phyloP scores from a whole-genome alignment of 2,888 invertebrate species.

The Geotrupes spiniger region DNA sequence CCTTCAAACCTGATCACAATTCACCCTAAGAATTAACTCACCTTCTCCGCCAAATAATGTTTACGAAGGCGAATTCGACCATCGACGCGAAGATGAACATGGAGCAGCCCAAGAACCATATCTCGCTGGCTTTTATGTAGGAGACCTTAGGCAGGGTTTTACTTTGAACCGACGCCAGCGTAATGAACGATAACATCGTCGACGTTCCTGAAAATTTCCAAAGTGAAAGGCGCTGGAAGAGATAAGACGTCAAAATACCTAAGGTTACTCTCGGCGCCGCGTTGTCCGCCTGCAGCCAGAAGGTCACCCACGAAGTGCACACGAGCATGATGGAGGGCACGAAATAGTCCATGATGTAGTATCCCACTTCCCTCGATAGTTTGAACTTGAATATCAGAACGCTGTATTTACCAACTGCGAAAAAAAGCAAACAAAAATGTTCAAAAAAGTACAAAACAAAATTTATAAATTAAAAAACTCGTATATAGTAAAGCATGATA shows the following conservation, averaged over 20 bases:
- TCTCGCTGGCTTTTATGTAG: conserved; percentile 85
- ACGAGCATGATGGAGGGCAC: conserved; percentile 84
- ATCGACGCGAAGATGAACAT: conserved; percentile 82
- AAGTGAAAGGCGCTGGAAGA: conserved; percentile 3
- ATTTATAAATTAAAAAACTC: neutral
- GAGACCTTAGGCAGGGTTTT: conserved; percentile 86
- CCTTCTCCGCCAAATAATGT: conserved; percentile 84
- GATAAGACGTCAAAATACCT: conserved; percentile 52
- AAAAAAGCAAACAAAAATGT: too few relatives aligned
- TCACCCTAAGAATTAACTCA: conserved; percentile 45
- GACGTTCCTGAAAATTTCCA: conserved; percentile 63
- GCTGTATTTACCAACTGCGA: conserved; percentile 79
- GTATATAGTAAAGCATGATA: neutral
- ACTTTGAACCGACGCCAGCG: conserved; percentile 79
- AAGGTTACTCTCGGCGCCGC: conserved; percentile 78
- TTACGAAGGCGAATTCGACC: conserved; percentile 86
- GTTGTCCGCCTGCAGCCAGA: conserved; percentile 85
- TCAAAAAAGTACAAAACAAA: conserved; percentile 1
- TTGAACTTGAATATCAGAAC: conserved; percentile 76
- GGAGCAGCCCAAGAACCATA: conserved; percentile 84
- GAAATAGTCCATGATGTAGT: conserved; percentile 85
- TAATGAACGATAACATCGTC: conserved; percentile 85
- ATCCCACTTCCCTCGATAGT: conserved; percentile 77
- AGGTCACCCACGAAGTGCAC: conserved; percentile 84
- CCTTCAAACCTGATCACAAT: too few relatives aligned